Percentiles rank a stretch among this genome's conserved stretches.
Evolutionary conservation across 2,797 vertebrate genomes (phyloP).

Genomic region (Pteronotus mesoamericanus): DNA sequence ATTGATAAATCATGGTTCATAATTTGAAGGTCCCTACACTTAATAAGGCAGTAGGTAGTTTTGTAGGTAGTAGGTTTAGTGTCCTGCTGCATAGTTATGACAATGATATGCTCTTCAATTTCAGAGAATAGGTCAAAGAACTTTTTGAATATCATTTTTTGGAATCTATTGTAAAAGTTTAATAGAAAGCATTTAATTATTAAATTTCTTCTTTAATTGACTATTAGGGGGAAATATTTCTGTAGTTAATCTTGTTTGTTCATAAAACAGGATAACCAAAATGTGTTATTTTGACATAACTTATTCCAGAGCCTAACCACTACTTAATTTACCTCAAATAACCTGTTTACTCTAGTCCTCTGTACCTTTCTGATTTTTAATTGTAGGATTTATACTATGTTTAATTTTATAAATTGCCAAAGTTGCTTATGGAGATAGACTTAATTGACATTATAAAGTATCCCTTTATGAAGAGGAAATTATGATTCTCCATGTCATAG

Average conservation of each 20-base stretch:
- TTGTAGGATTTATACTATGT: neutral
- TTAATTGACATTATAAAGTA: neutral
- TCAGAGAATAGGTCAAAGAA: neutral
- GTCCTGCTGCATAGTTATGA: neutral
- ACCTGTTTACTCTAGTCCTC: neutral
- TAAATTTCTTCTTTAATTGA: constrained; percentile 23
- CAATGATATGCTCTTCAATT: neutral
- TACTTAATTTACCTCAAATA: constrained; percentile 3
- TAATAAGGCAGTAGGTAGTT: neutral
- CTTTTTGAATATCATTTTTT: neutral
- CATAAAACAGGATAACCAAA: neutral
- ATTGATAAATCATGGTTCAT: neutral
- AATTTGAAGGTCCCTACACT: neutral
- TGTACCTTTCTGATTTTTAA: neutral
- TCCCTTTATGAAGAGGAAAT: neutral
- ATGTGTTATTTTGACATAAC: neutral
- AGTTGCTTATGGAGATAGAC: neutral
- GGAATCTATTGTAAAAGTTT: neutral
- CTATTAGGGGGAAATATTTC: neutral
- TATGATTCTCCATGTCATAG: neutral
- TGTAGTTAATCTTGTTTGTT: neutral
- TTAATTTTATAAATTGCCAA: constrained; percentile 8
- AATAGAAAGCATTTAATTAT: constrained; percentile 6
- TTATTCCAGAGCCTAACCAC: neutral
- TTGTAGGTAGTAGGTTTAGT: neutral